Conservation (phyloP, 2,888 invertebrate genomes). For the Ganaspis brasiliensis region DNA sequence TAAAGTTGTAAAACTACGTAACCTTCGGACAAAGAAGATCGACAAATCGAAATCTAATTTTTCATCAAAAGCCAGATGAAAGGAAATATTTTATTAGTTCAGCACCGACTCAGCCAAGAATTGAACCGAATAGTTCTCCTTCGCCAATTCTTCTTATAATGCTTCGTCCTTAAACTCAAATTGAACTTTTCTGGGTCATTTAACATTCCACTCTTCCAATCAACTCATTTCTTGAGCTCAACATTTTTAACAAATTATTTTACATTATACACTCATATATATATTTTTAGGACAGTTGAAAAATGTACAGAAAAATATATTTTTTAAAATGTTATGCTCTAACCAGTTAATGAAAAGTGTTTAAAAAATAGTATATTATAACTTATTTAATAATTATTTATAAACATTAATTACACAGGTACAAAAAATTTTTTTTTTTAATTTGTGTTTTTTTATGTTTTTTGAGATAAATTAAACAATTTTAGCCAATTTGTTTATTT, state of each 20-base stretch:
- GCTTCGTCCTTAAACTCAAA: neutral
- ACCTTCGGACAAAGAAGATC: neutral
- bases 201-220: neutral
- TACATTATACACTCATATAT: too few species aligned
- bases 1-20: neutral
- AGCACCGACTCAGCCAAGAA: neutral
- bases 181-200: neutral
- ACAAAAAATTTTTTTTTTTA: too few species aligned
- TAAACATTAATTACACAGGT: too few species aligned
- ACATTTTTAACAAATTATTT: neutral
- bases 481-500: too few species aligned
- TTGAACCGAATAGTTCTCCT: neutral
- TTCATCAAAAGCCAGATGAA: neutral
- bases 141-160: neutral
- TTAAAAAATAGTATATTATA: too few species aligned
- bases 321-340: too few species aligned
- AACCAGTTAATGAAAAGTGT: too few species aligned
- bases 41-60: neutral
- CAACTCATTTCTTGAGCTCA: neutral
- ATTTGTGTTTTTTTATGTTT: too few species aligned
- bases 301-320: too few species aligned
- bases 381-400: too few species aligned
- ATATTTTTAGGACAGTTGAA: too few species aligned
- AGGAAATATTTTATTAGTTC: neutral
- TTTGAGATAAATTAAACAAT: too few species aligned